Evolutionary conservation across 2,113 vertebrate genomes (phyloP).

Genomic region (Cariama cristata): DNA sequence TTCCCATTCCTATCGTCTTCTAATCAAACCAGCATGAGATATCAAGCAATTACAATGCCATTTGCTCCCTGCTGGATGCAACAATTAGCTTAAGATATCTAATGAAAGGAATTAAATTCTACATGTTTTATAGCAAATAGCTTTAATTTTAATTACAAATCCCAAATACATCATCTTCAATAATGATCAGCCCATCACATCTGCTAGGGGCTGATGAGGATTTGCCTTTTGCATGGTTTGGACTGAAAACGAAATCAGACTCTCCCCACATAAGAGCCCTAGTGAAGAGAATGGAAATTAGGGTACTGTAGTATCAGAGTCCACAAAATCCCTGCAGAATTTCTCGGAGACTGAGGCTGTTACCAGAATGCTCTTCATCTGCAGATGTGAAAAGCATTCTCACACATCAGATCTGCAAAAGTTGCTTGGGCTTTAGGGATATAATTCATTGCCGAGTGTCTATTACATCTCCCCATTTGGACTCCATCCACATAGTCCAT

Average conservation of each 20-base stretch:
- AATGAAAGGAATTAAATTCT: conserved; percentile 75
- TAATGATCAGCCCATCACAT: conserved; percentile 41
- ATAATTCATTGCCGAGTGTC: not conserved
- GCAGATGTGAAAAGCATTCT: not conserved
- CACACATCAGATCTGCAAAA: not conserved
- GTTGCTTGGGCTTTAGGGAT: not conserved
- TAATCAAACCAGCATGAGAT: conserved; percentile 68
- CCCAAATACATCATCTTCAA: conserved; percentile 67
- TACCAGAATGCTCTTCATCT: conserved; percentile 2
- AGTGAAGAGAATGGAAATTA: conserved; percentile 2
- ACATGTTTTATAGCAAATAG: conserved; percentile 66
- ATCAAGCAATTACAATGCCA: conserved; percentile 73
- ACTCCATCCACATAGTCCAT: conserved; percentile 16
- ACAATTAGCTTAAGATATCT: conserved; percentile 71
- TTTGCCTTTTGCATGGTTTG: conserved; percentile 12
- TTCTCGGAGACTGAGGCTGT: not conserved
- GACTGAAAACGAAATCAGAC: not conserved
- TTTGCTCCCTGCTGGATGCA: conserved; percentile 73
- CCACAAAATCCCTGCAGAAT: not conserved
- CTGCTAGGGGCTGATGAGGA: not conserved
- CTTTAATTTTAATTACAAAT: conserved; percentile 76
- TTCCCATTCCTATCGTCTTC: conserved; percentile 43
- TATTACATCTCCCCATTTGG: conserved; percentile 10
- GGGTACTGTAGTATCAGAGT: not conserved
- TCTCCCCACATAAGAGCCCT: not conserved